Percentiles rank a stretch among this genome's conserved stretches.
These are phyloP conservation scores for Crotalus tigris DNA, from an alignment of 2,113 vertebrate species.

Conservation along the genomic window DNA sequence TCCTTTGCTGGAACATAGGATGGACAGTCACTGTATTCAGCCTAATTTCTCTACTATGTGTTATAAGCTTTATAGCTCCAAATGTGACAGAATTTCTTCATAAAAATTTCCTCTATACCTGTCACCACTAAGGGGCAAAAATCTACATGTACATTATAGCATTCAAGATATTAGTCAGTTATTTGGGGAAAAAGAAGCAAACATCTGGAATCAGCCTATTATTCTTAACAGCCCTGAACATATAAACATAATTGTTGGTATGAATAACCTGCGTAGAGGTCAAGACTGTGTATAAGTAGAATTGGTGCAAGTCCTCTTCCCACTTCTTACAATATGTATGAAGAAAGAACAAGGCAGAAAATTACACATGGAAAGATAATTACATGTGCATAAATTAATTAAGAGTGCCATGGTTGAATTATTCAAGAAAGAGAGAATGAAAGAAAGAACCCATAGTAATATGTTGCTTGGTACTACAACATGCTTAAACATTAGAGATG, in stretches of 20 bases:
- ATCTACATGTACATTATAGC: too few species aligned
- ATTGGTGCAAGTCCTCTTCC: neutral
- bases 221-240: neutral
- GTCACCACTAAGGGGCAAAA: neutral
- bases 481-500: neutral
- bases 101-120: neutral
- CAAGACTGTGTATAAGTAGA: neutral
- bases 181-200: neutral
- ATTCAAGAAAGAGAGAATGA: neutral
- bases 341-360: neutral
- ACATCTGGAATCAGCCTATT: neutral
- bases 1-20: neutral
- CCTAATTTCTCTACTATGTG: neutral
- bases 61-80: neutral
- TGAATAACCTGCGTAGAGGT: neutral
- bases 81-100: neutral
- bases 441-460: neutral
- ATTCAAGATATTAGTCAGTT: neutral
- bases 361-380: neutral
- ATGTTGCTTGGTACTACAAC: neutral
- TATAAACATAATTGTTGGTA: neutral
- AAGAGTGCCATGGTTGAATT: neutral
- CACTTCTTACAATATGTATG: neutral
- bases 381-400: neutral
- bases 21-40: neutral